These are phyloP conservation scores for Sylvia borin DNA, from an alignment of 2,797 vertebrate genomes.

Conservation along the genomic window DNA sequence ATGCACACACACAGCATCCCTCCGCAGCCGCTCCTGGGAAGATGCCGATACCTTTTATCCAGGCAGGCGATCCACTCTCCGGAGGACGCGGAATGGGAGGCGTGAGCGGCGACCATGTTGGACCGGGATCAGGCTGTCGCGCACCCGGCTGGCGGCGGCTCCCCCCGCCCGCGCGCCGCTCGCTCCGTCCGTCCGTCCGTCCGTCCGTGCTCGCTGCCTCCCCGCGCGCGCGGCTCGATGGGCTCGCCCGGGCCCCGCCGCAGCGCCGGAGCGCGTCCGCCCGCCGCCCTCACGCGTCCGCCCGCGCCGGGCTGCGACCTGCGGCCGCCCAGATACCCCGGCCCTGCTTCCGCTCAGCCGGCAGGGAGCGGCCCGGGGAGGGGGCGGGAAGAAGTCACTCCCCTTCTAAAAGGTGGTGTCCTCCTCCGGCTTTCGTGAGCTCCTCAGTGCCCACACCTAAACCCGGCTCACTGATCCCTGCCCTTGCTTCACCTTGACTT, in stretches of 20 bases:
- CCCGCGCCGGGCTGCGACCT: not conserved
- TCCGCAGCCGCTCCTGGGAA: not conserved
- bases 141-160: not conserved
- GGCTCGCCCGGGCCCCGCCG: slow-evolving; percentile 5
- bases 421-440: not conserved
- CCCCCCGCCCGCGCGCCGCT: not conserved
- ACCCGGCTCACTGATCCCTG: not conserved
- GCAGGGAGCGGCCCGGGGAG: not conserved
- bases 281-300: not conserved
- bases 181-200: not conserved
- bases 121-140: slow-evolving; percentile 37
- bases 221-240: not conserved
- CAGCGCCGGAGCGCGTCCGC: not conserved
- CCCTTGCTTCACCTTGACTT: not conserved
- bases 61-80: slow-evolving; percentile 93
- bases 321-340: not conserved
- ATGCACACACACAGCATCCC: not conserved
- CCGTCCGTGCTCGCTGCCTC: not conserved
- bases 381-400: not conserved
- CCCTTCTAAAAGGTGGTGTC: not conserved
- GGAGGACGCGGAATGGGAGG: slow-evolving; percentile 87
- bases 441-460: not conserved
- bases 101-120: slow-evolving; percentile 93
- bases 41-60: slow-evolving; percentile 89
- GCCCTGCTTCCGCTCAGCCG: not conserved